Evolutionary conservation across 1,140 invertebrate species (phyloP).

Genomic region (Spodoptera frugiperda): DNA sequence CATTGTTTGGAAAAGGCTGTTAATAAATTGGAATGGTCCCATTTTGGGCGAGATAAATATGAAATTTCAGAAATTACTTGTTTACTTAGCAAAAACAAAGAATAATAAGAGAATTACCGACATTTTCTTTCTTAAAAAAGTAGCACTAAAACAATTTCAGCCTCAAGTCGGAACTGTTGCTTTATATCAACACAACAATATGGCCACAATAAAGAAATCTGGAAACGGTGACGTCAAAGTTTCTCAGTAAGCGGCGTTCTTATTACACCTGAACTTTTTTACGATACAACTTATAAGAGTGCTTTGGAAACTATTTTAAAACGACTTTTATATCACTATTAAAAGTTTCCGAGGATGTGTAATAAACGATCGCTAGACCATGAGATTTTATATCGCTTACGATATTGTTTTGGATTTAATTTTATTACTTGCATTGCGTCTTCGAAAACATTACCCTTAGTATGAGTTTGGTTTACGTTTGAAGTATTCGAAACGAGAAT

Average conservation of each 20-base stretch:
- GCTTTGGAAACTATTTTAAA: conserved; percentile 67
- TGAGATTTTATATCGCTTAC: conserved; percentile 12
- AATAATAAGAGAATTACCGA: background rate
- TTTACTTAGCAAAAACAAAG: background rate
- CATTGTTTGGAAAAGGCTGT: background rate
- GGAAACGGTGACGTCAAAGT: conserved; percentile 43
- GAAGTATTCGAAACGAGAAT: no score
- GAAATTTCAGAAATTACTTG: background rate
- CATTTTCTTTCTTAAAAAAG: background rate
- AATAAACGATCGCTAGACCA: conserved; percentile 50
- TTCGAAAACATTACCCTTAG: background rate
- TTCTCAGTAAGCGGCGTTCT: conserved; percentile 44
- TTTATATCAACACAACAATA: background rate
- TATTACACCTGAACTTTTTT: conserved; percentile 61
- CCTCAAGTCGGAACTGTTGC: background rate
- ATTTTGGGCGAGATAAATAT: background rate
- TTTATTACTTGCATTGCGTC: conserved; percentile 1
- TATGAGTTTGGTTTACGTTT: no score
- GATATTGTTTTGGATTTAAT: conserved; percentile 30
- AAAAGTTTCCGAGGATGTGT: conserved; percentile 65
- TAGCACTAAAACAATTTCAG: background rate
- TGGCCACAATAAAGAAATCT: conserved; percentile 36
- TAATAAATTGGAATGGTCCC: background rate
- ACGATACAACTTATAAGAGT: conserved; percentile 54
- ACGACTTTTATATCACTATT: conserved; percentile 74